Base-by-base conservation (phyloP, 2,797 vertebrate species). In the Bufotes viridis region DNA sequence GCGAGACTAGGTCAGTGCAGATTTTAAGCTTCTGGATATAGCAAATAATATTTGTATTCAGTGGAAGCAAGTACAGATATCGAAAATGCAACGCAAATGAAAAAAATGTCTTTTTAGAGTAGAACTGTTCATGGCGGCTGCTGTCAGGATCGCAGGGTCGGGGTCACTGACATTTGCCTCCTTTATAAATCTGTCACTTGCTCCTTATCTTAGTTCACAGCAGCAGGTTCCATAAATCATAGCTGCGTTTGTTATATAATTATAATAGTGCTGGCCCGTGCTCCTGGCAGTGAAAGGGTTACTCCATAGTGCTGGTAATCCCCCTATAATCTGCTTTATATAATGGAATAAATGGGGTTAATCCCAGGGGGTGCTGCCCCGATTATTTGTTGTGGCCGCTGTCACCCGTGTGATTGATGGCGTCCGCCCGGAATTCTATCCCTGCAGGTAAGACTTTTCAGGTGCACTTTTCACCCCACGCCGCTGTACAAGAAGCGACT, bases 391-490 rank as follows among this genome's bases (percentile, higher is more conserved):
- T 42, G 42, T 42, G 42, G 42, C 42, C 42, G 4, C 42, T 42
- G 42, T 42, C 82, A 74, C 34, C 7, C 6, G 26, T 63, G 3
- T 86, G 88, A 89, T 83, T 83, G 80, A 89, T 87, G 34, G n/a
- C 8, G 14, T 69, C 26, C 57, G 61, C 34, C 6, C 49, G 81
- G 85, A 83, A 89, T 87, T 55, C 63, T 83, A 24, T 29, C 79
- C 79, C 80, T 53, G 72, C 60, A 86, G 84, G 84, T 86, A 72
- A 58, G 49, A 53, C 11, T 60, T 74, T 51, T 75, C 49, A 75
- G 78, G 78, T 89, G 85, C 65, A 86, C 84, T 87, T 84, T 87
- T 87, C 80, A 87, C 84, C 88, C 85, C 74, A 72, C 63, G 49
- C 80, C 24, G 51, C 74, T 83, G 53, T 79, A 69, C 88, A 89